Evolutionary conservation across 2,888 invertebrate species (phyloP), one percentile per base, ranked within the genome.

Genomic region (Hypsopygia costalis): DNA sequence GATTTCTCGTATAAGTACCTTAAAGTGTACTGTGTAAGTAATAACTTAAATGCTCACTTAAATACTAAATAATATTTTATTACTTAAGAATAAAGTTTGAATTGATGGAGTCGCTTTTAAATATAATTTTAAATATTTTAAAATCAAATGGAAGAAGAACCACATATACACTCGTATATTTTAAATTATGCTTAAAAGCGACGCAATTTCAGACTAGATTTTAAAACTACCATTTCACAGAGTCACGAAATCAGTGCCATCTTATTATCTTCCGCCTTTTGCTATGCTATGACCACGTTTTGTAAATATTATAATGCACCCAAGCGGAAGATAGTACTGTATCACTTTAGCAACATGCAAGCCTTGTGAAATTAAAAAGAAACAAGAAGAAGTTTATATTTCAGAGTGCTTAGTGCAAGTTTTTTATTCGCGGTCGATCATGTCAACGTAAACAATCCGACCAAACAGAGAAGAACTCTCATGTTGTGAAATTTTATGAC

Each of bases 21-120:
- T 68, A 69, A 16, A 47, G 54, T 66, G 68, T 60, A 74, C 64
- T 63, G 62, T 55, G 62, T 75, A 77, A 60, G 63, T 69, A 69
- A 81, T 81, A 81, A 80, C 86, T 83, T 87, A 87, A 86, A 86
- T 86, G 85, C 85, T 81, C 66, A 65, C 79, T 81, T 81, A 81
- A 70, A 62, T 71, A 75, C 52, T 69, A 62, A 58, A 56, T 56
- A 64, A 58, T 54, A 55, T 62, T 49, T 55, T 58, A 43, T 68
- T 58, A 56, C 34, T 55, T 64, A 58, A 59, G 62, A 51, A 49
- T 67, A 67, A 67, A 71, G 62, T 74, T 65, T 71, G 69, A 63
- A 69, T 64, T 55, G 74, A 67, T 58, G 46, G 54, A 47, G 58
- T 69, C 74, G 71, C 73, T 74, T 79, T 70, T 62, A 63, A 63